These are phyloP conservation scores for Tetropium fuscum DNA, from an alignment of 2,888 invertebrate species.

Conservation along the genomic window DNA sequence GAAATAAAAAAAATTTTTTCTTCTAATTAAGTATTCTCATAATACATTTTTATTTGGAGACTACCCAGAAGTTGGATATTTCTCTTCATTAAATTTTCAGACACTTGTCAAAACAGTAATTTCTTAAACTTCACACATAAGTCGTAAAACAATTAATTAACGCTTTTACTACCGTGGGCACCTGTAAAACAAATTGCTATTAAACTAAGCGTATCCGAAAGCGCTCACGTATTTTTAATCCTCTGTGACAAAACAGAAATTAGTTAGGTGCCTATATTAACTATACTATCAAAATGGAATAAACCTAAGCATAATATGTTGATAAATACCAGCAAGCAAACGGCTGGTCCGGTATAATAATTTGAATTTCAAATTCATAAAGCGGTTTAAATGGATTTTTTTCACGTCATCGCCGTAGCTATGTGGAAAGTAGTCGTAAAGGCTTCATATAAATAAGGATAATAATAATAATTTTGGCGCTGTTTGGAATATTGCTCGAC, in stretches of 20 bases:
- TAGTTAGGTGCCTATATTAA: neutral
- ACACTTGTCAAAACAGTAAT: too few relatives aligned
- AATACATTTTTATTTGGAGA: too few relatives aligned
- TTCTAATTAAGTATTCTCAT: too few relatives aligned
- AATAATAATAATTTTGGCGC: slow-evolving; percentile 4
- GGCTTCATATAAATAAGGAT: slow-evolving; percentile 7
- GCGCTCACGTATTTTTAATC: neutral
- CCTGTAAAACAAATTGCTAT: neutral
- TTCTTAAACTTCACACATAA: too few relatives aligned
- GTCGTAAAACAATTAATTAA: neutral
- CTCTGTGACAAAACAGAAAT: neutral
- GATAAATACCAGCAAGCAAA: too few relatives aligned
- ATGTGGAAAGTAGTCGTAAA: neutral
- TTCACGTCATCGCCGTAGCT: neutral
- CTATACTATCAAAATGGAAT: neutral
- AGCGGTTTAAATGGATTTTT: neutral
- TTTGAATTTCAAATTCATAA: neutral
- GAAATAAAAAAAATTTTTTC: too few relatives aligned
- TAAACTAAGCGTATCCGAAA: neutral
- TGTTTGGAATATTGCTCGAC: neutral
- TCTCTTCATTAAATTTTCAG: too few relatives aligned
- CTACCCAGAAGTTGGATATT: too few relatives aligned
- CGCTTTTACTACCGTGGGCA: neutral
- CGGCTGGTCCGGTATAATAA: too few relatives aligned
- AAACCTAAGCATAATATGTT: too few relatives aligned